Percentiles rank a stretch among this genome's conserved stretches.
These are phyloP conservation scores for Potamilus streckersoni DNA, from an alignment of 1,140 invertebrate genomes.

Conservation along the genomic window DNA sequence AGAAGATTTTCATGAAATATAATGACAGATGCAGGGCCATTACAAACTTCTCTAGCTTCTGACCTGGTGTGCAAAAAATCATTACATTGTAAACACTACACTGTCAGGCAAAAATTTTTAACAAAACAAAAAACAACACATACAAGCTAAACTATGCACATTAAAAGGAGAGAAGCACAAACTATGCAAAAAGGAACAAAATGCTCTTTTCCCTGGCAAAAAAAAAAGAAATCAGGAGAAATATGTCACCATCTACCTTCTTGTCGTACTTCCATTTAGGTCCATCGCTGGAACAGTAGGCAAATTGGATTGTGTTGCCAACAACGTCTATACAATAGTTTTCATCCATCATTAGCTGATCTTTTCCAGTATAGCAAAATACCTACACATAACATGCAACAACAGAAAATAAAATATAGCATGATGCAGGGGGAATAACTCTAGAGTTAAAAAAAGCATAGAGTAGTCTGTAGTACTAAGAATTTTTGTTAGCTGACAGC, in stretches of 20 bases:
- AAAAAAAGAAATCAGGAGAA: background rate
- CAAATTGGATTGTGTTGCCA: constrained; percentile 33
- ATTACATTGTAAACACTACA: background rate
- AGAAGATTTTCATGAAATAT: no score
- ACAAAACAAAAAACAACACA: background rate
- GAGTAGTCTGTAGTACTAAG: background rate
- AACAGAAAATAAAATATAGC: constrained; percentile 13
- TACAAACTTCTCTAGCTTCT: no score
- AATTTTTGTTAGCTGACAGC: background rate
- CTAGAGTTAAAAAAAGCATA: background rate
- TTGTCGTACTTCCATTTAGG: constrained; percentile 52
- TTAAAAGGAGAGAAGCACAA: background rate
- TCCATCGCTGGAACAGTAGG: constrained; percentile 37
- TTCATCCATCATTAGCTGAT: constrained; percentile 98
- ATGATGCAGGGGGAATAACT: constrained; percentile 3
- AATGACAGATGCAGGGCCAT: no score
- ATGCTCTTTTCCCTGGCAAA: background rate
- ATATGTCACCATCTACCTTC: constrained; percentile 45
- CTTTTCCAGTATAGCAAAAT: constrained; percentile 94
- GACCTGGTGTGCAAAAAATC: background rate
- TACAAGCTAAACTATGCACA: background rate
- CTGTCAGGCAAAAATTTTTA: background rate
- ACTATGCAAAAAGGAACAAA: background rate
- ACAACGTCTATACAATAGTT: constrained; percentile 52
- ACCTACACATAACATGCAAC: constrained; percentile 71